Base-by-base conservation (phyloP, 2,888 invertebrate genomes). In the Loripinus fragilis region DNA sequence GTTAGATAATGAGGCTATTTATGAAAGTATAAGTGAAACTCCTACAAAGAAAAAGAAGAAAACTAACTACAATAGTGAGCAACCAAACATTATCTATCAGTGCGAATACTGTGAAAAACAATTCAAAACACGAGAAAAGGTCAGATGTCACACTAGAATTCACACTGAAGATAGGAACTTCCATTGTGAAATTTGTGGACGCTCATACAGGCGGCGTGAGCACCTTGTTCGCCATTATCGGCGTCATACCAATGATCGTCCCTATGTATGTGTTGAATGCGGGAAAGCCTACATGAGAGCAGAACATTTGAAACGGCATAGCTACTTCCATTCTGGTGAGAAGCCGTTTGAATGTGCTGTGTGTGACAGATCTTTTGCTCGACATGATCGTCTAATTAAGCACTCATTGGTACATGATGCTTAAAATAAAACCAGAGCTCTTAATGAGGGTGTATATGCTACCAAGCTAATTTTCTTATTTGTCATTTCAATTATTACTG, bases 291-390 rank as follows among this genome's bases (percentile, higher is more conserved):
- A 86, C 70, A 85, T 85, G 78, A 69, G 87, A 30, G 78, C 81
- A 12, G 87, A 87, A 73, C 87, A 87, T 81, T 80, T 87, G 10
- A 84, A 85, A 68, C 81, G 87, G 8, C 87, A 87, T 74, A 84
- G 83, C 66, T 83, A 78, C 65, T 82, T 85, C 33, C 87, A 87
- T 70, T 76, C 83, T 20, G 82, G 85, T 28, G 85, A 81, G 30
- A 87, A 85, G 55, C 85, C 86, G 0, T 87, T 85, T 78, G 80
- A 86, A 52, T 87, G 87, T 69, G 72, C 84, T 8, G 52, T 74
- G 2, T 87, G 87, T 76, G 76, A 74, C 1, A 86, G 83, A 35
- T 65, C 76, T 12, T 87, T 86, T 68, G 83, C 83, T 25, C 75
- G 87, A 25, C 81, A 82, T 67, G 87, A 87, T 74, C 76, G 86